Conservation (phyloP, 1,140 invertebrate genomes). For the Vanessa tameamea region DNA sequence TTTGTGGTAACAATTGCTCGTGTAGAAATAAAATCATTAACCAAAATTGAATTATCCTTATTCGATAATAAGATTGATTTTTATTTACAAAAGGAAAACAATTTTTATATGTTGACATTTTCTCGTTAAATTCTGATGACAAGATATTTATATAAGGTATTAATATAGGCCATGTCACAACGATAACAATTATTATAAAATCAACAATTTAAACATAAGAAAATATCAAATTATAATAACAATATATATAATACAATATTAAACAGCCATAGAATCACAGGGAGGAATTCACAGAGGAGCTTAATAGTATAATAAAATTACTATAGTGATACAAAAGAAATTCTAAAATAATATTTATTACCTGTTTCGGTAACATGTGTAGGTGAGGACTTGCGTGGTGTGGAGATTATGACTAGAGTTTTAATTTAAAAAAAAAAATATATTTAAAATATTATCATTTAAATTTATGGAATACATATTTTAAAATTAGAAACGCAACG, state of each 20-base stretch:
- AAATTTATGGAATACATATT: not conserved
- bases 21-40: not conserved
- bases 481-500: not conserved
- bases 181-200: constrained; percentile 10
- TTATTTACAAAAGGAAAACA: not conserved
- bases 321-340: not conserved
- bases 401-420: too few relatives aligned
- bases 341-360: too few relatives aligned
- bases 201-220: constrained; percentile 4
- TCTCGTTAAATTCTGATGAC: not conserved
- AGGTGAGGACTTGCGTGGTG: too few relatives aligned
- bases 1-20: too few relatives aligned
- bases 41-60: not conserved
- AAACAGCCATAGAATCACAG: constrained; percentile 64
- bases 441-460: not conserved
- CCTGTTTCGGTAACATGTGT: too few relatives aligned
- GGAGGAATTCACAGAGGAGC: constrained; percentile 34
- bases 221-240: constrained; percentile 25
- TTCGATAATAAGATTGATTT: not conserved
- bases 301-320: not conserved
- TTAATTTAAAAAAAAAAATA: too few relatives aligned
- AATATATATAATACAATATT: constrained; percentile 17
- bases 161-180: constrained; percentile 9
- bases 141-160: not conserved
- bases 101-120: not conserved